phyloP scores from a whole-genome alignment of 2,113 vertebrate genomes.

The Mystacornis crossleyi region DNA sequence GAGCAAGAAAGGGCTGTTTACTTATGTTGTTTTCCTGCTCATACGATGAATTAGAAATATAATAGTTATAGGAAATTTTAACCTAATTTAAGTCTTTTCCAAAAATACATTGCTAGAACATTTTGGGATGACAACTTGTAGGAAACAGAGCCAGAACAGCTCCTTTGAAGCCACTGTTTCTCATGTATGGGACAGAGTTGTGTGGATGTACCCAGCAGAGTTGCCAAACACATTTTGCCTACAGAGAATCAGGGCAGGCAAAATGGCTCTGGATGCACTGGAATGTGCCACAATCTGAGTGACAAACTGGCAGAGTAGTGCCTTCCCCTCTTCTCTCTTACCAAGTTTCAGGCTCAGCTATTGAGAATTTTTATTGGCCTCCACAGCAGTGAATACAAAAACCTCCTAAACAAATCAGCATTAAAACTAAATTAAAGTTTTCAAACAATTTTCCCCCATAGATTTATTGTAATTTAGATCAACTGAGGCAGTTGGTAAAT shows the following conservation, averaged over 20 bases:
- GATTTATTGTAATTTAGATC: not conserved
- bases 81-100: slow-evolving; percentile 62
- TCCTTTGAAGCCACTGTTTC: slow-evolving; percentile 27
- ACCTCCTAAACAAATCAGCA: not conserved
- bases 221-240: not conserved
- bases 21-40: slow-evolving; percentile 55
- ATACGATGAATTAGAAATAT: slow-evolving; percentile 53
- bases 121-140: slow-evolving; percentile 17
- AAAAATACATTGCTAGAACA: slow-evolving; percentile 42
- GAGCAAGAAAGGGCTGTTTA: slow-evolving; percentile 61
- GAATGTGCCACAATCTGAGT: not conserved
- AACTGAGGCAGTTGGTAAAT: not conserved
- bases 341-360: not conserved
- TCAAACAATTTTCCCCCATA: not conserved
- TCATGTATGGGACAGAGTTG: not conserved
- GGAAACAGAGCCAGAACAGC: not conserved
- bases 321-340: not conserved
- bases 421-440: not conserved
- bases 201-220: not conserved
- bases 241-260: not conserved
- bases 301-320: not conserved
- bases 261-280: not conserved
- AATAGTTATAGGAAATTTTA: slow-evolving; percentile 65
- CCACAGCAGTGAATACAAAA: not conserved
- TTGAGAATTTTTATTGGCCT: not conserved